These are phyloP conservation scores for Triops longicaudatus DNA, from an alignment of 1,140 invertebrate species.

Conservation along the genomic window DNA sequence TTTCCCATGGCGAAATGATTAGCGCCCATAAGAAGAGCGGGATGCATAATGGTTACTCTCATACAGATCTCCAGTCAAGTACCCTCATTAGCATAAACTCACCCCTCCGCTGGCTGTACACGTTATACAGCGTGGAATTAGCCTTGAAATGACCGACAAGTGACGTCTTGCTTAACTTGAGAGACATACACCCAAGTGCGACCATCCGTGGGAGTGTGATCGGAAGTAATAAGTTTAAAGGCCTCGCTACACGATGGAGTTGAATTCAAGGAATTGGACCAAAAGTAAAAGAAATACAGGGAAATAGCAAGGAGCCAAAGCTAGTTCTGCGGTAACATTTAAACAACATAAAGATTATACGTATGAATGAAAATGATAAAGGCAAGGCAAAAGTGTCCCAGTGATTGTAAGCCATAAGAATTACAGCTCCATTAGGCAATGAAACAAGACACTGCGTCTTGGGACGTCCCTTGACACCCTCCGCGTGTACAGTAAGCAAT, in stretches of 20 bases:
- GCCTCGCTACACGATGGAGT: no score
- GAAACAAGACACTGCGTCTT: not conserved
- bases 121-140: not conserved
- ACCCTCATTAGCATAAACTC: conserved; percentile 4
- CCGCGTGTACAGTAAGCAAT: not conserved
- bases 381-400: not conserved
- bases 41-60: not conserved
- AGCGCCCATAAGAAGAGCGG: not conserved
- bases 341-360: no score
- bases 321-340: no score
- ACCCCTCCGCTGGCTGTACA: not conserved
- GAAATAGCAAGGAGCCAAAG: no score
- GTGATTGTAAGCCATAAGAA: not conserved
- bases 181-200: no score
- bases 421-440: conserved; percentile 11
- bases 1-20: conserved; percentile 2
- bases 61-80: not conserved
- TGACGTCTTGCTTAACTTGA: no score
- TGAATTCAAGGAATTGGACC: no score
- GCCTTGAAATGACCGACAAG: not conserved
- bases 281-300: no score
- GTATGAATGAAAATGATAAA: no score
- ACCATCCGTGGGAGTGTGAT: no score
- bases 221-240: no score
- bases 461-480: conserved; percentile 3